phyloP scores from a whole-genome alignment of 2,113 vertebrate species.

The Philantomba maxwellii region DNA sequence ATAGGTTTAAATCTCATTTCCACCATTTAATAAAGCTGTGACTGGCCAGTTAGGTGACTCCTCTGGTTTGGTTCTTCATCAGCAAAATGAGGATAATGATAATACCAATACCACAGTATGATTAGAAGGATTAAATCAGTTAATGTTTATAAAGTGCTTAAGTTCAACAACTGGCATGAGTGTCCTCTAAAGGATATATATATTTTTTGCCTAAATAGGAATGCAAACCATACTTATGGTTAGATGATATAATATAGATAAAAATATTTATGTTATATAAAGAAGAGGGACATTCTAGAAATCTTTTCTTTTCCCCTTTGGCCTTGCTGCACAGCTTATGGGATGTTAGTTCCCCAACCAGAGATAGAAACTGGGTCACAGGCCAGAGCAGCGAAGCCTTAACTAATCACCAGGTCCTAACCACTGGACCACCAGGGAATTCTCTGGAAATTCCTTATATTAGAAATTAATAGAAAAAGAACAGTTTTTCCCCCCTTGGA shows the following conservation, averaged over 20 bases:
- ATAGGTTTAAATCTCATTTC: not conserved
- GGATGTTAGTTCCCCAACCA: not conserved
- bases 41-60: not conserved
- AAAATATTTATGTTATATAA: not conserved
- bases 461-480: not conserved
- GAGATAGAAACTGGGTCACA: not conserved
- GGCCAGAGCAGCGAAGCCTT: not conserved
- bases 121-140: not conserved
- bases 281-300: not conserved
- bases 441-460: not conserved
- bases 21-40: not conserved
- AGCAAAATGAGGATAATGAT: not conserved
- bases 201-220: not conserved
- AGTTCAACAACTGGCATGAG: not conserved
- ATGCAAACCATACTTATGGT: not conserved
- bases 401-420: not conserved
- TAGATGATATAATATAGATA: not conserved
- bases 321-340: not conserved
- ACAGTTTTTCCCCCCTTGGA: not conserved
- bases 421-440: not conserved
- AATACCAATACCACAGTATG: not conserved
- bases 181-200: not conserved
- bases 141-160: not conserved
- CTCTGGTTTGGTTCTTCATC: not conserved
- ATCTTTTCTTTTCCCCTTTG: not conserved